Percentiles rank a stretch among this genome's conserved stretches.
Evolutionary conservation across 2,113 vertebrate genomes (phyloP).

Genomic region (Cebus imitator): DNA sequence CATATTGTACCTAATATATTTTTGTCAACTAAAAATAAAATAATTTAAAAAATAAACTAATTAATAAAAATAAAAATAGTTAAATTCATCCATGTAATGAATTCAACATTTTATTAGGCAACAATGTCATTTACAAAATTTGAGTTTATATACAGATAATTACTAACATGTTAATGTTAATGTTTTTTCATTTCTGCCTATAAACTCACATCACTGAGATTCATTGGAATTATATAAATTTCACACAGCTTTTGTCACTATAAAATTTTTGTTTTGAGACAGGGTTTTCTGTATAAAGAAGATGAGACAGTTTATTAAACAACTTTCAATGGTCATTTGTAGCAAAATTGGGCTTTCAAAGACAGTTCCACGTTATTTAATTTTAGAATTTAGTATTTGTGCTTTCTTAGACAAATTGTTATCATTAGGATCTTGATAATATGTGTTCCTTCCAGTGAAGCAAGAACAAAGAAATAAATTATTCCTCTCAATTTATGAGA

Average conservation of each 20-base stretch:
- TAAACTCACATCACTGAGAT: conserved; percentile 47
- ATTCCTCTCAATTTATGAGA: not conserved
- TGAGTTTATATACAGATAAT: not conserved
- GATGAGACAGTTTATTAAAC: conserved; percentile 70
- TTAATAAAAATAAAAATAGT: not conserved
- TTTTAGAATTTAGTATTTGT: conserved; percentile 67
- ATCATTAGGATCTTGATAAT: not conserved
- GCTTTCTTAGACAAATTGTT: not conserved
- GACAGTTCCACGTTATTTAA: conserved; percentile 17
- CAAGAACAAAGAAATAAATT: not conserved
- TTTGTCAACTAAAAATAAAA: not conserved
- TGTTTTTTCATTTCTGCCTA: conserved; percentile 27
- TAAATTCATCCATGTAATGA: not conserved
- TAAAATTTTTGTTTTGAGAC: conserved; percentile 61
- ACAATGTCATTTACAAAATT: not conserved
- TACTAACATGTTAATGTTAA: conserved; percentile 45
- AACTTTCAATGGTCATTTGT: conserved; percentile 70
- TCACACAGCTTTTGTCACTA: conserved; percentile 60
- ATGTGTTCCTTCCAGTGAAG: not conserved
- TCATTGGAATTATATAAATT: conserved; percentile 55
- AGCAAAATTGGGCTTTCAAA: conserved; percentile 61
- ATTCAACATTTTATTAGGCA: not conserved
- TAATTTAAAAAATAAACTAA: not conserved
- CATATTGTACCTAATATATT: not conserved
- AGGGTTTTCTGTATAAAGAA: conserved; percentile 73